phyloP scores from a whole-genome alignment of 2,888 invertebrate genomes.

The Standfussiana lucernea region DNA sequence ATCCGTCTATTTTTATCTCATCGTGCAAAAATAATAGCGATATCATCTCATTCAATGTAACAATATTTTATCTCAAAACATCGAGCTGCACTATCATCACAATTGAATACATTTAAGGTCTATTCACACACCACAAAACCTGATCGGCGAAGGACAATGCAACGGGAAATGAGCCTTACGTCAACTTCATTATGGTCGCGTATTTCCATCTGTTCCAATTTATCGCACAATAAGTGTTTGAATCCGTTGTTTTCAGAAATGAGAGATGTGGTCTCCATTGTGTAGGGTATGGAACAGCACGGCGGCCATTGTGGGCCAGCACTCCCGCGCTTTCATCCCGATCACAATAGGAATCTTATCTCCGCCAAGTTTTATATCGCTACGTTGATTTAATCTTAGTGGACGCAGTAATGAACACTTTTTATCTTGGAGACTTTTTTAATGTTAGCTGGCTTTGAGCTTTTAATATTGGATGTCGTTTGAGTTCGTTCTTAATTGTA shows the following conservation, averaged over 20 bases:
- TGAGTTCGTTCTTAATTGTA: not conserved
- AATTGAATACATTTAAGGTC: slow-evolving; percentile 63
- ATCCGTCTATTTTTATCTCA: slow-evolving; percentile 22
- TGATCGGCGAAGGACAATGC: slow-evolving; percentile 60
- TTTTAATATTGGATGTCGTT: slow-evolving; percentile 19
- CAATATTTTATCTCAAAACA: slow-evolving; percentile 59
- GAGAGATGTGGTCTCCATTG: slow-evolving; percentile 84
- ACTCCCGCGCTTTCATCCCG: slow-evolving; percentile 78
- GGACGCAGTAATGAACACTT: slow-evolving; percentile 63
- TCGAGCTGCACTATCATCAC: slow-evolving; percentile 43
- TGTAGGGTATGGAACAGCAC: slow-evolving; percentile 73
- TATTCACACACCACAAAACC: slow-evolving; percentile 47
- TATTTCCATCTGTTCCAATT: slow-evolving; percentile 85
- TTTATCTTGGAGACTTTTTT: slow-evolving; percentile 54
- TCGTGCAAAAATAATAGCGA: slow-evolving; percentile 33
- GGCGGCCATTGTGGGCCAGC: slow-evolving; percentile 66
- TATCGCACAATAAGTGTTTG: slow-evolving; percentile 86
- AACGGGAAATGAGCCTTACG: slow-evolving; percentile 66
- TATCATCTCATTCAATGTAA: slow-evolving; percentile 38
- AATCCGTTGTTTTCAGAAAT: slow-evolving; percentile 85
- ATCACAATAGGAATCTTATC: slow-evolving; percentile 86
- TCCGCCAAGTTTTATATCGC: slow-evolving; percentile 78
- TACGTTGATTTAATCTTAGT: slow-evolving; percentile 80
- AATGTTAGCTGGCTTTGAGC: slow-evolving; percentile 22
- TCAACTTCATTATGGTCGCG: slow-evolving; percentile 76